Base-by-base conservation (phyloP, 2,888 invertebrate genomes). In the Spilosoma lubricipeda region DNA sequence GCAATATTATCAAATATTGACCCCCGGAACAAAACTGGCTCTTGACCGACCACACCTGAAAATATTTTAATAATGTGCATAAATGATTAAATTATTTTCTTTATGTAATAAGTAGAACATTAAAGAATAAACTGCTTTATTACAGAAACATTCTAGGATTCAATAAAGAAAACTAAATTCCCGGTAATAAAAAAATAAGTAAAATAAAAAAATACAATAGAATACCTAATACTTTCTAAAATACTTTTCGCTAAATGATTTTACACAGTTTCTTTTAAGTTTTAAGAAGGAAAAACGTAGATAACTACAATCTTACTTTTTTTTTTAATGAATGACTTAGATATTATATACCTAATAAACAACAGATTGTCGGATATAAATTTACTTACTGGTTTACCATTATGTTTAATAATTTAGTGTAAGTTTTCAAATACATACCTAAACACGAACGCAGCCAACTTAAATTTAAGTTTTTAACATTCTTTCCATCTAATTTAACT, bases 11-110 rank as follows among this genome's bases (percentile, higher is more conserved):
- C 96, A n/a, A 96, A 96, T 82, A 99, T 98, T 23, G 97, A 97
- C 45, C 98, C 97, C 77, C 97, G 97, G 93, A 99, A 99, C 9
- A 99, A 94, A 1, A 98, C 97, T 0, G 98, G 99, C 84, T 99
- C 98, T 92, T 99, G 99, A 1, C 98, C 98, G 9, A 99, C 98
- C 18, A 98, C 97, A 56, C 98, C 96, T 96, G 82, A 23, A 81
- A 81, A 82, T 76, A 9, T 45, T 45, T 15, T 45, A 13, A 45
- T 15, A 15, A 15, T 4, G 30, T 59, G 4, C 27, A 30, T 30
- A 18, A 63, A 63, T 18, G 0, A 59, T 30, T 5, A 56, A 59
- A n/a, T n/a, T n/a, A n/a, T n/a, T 15, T 48, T 20, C 7, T 48
- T 52, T 2, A 39, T 39, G 23, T 48, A 48, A 52, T 20, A 52